phyloP scores from a whole-genome alignment of 2,888 invertebrate genomes.

The Cataglyphis altisquamis region DNA sequence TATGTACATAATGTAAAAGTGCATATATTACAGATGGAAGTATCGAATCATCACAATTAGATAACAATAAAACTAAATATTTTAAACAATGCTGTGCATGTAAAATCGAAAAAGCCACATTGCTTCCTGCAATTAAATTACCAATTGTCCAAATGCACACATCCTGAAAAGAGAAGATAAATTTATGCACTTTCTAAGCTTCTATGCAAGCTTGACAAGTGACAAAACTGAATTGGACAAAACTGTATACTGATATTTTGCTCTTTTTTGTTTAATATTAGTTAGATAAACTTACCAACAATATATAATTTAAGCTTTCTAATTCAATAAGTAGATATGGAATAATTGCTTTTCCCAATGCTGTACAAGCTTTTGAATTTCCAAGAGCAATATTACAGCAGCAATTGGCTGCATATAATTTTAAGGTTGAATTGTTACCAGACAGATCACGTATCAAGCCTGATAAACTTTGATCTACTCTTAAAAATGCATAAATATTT shows the following conservation, averaged over 20 bases:
- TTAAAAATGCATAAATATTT: slow-evolving; percentile 84
- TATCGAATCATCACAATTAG: slow-evolving; percentile 74
- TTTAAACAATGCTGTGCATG: slow-evolving; percentile 82
- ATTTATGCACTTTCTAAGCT: neutral
- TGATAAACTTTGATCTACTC: slow-evolving; percentile 85
- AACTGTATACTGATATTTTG: neutral
- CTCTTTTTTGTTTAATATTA: neutral
- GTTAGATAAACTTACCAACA: slow-evolving; percentile 74
- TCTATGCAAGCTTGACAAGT: neutral
- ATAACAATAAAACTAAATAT: slow-evolving; percentile 75
- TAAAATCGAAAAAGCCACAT: slow-evolving; percentile 79
- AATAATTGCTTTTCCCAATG: slow-evolving; percentile 86
- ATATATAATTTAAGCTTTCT: slow-evolving; percentile 81
- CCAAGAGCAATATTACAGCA: slow-evolving; percentile 88
- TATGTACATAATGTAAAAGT: slow-evolving; percentile 76
- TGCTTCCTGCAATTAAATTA: slow-evolving; percentile 81
- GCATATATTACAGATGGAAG: slow-evolving; percentile 81
- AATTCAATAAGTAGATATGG: slow-evolving; percentile 87
- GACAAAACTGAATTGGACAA: neutral
- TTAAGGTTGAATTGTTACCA: slow-evolving; percentile 87
- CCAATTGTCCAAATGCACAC: slow-evolving; percentile 84
- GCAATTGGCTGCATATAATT: slow-evolving; percentile 87
- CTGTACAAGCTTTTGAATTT: slow-evolving; percentile 85
- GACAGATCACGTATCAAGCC: slow-evolving; percentile 87
- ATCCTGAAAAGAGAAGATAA: slow-evolving; percentile 76